Base-by-base conservation (phyloP, 2,797 vertebrate genomes). In the Stomatorhinus walkeri region DNA sequence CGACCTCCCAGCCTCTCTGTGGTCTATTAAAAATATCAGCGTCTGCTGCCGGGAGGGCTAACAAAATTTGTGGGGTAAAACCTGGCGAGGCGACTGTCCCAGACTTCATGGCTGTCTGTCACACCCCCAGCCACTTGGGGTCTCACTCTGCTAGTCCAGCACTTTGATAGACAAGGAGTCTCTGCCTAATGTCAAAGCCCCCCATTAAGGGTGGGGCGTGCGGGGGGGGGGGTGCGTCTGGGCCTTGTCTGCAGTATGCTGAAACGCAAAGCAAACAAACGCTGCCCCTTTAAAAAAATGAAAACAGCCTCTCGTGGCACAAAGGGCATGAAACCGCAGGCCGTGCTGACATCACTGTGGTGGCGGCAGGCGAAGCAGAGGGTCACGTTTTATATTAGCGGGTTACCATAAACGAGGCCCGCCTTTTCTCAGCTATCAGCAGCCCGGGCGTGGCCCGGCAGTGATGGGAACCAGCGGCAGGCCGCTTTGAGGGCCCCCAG, bases 341-440 rank as follows among this genome's bases (percentile, higher is more conserved):
- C 92, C 90, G n/a, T 92, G 91, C 68, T 94, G 92, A 94, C 93
- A 92, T 94, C 93, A 93, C 91, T 93, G 92, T 68, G 92, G 93
- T 90, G 89, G 91, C 92, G 91, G 89, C 90, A 89, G 89, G 90
- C 79, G 8, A 87, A 76, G 89, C 90, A 48, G 52, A 24, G 83
- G 90, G 68, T 72, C 72, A 48, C 52, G 81, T 81, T 87, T 86
- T 88, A 43, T 54, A 64, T 89, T 59, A 85, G 89, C 19, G 87
- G 89, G 81, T 76, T 72, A 72, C 87, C 89, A 72, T 22, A 88
- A 88, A 72, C 14, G 32, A 86, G 61, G 81, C 24, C 87, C 32
- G 48, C 56, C 87, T 32, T 54, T 85, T 84, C 54, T 40, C 40
- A 14, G 52, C 79, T 49, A 12, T 83, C 87, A 22, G 56, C 59